Conservation (phyloP, 2,113 vertebrate genomes). For the Holacanthus passer region DNA sequence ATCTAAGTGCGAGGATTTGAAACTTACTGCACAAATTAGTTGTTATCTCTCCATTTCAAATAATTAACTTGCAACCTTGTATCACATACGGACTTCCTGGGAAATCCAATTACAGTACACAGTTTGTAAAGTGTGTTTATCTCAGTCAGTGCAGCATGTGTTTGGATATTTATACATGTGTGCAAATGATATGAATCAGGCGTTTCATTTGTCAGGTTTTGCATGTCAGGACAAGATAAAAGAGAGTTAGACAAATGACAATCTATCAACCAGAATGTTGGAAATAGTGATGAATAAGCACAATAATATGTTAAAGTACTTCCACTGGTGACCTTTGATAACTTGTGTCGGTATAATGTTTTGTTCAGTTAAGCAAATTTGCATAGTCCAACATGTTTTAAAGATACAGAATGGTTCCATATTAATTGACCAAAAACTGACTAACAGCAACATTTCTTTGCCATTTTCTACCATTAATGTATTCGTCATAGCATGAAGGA, state of each 20-base stretch:
- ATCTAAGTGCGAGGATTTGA: neutral
- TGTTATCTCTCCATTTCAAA: constrained; percentile 12
- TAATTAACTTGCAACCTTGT: constrained; percentile 5
- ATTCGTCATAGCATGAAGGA: neutral
- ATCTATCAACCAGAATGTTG: neutral
- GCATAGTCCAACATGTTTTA: neutral
- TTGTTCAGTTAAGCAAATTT: constrained; percentile 30
- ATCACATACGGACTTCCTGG: neutral
- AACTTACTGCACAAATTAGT: neutral
- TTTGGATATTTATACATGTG: neutral
- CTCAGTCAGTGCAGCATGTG: constrained; percentile 1
- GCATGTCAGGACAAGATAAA: neutral
- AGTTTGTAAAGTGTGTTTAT: constrained; percentile 19
- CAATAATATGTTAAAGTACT: constrained; percentile 3
- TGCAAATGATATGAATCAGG: neutral
- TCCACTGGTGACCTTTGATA: constrained; percentile 14
- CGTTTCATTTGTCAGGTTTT: neutral
- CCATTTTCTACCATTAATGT: neutral
- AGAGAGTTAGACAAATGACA: neutral
- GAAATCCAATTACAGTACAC: constrained; percentile 3
- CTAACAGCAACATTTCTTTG: neutral
- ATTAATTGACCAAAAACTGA: neutral
- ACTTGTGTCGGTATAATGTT: neutral
- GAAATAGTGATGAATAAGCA: neutral
- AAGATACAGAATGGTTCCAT: neutral